These are phyloP conservation scores for Sternarchorhynchus goeldii DNA, from an alignment of 2,797 vertebrate species.

Conservation along the genomic window DNA sequence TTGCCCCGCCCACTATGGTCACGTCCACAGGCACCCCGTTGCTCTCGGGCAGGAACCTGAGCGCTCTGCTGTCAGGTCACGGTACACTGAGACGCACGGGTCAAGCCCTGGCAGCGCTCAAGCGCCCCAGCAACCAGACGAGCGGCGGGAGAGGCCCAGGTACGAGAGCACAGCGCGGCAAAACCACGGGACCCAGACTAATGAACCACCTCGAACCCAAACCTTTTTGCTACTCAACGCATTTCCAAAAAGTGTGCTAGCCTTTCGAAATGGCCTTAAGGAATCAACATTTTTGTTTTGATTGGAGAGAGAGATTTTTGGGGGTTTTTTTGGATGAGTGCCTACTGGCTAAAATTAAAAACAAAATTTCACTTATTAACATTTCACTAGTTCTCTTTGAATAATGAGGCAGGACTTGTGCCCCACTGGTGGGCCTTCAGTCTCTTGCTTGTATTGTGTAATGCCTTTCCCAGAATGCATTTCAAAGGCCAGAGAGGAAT, in stretches of 20 bases:
- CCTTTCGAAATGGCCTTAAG: too few relatives aligned
- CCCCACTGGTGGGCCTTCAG: neutral
- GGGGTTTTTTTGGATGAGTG: too few relatives aligned
- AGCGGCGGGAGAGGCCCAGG: slow-evolving; percentile 82
- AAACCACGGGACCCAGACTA: neutral
- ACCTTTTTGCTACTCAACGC: too few relatives aligned
- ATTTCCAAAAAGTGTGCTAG: too few relatives aligned
- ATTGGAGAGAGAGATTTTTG: too few relatives aligned
- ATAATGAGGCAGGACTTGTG: neutral
- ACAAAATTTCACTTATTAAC: neutral
- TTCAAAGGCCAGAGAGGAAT: slow-evolving; percentile 7
- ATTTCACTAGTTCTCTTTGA: neutral
- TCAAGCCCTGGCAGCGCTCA: slow-evolving; percentile 68
- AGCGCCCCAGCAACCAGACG: slow-evolving; percentile 76
- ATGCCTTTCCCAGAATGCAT: neutral
- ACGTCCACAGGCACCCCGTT: slow-evolving; percentile 48
- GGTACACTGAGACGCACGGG: slow-evolving; percentile 73
- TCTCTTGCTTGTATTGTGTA: neutral
- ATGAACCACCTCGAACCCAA: too few relatives aligned
- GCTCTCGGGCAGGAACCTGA: slow-evolving; percentile 71
- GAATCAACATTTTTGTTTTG: too few relatives aligned
- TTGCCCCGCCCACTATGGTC: too few relatives aligned
- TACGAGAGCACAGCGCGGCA: slow-evolving; percentile 55
- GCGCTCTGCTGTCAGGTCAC: slow-evolving; percentile 71
- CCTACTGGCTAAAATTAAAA: too few relatives aligned